Percentiles rank a stretch among this genome's conserved stretches.
These are phyloP conservation scores for Drepanosiphum platanoidis DNA, from an alignment of 2,888 invertebrate genomes.

Conservation along the genomic window DNA sequence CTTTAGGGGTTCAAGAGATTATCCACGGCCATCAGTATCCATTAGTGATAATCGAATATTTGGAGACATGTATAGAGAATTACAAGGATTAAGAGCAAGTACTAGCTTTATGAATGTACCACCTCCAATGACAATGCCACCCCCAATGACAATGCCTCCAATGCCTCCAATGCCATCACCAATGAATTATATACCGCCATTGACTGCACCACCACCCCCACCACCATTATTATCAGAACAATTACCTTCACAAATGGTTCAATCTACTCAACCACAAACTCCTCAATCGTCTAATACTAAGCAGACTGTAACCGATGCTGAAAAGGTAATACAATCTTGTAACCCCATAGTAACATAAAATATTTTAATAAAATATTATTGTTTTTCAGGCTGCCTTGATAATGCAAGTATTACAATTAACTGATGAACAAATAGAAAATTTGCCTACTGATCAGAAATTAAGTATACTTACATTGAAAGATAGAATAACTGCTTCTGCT, in stretches of 20 bases:
- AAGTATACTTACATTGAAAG: constrained; percentile 94
- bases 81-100: not conserved
- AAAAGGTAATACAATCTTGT: constrained; percentile 41
- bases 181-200: too few species aligned
- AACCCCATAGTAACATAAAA: not conserved
- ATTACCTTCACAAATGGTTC: not conserved
- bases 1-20: constrained; percentile 7
- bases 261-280: constrained; percentile 33
- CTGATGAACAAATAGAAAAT: constrained; percentile 96
- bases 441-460: constrained; percentile 95
- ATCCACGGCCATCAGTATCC: not conserved
- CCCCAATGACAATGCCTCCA: too few species aligned
- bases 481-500: constrained; percentile 87
- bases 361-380: constrained; percentile 53
- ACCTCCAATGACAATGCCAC: not conserved
- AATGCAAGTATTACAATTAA: constrained; percentile 97
- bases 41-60: constrained; percentile 14
- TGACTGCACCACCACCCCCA: not conserved
- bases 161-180: too few species aligned
- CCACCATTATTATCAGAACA: not conserved
- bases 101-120: constrained; percentile 78
- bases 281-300: not conserved
- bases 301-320: constrained; percentile 36
- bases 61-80: constrained; percentile 3
- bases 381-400: constrained; percentile 85